Percentiles rank a stretch among this genome's conserved stretches.
These are phyloP conservation scores for Rhadina sibilatrix DNA, from an alignment of 2,113 vertebrate genomes.

Conservation along the genomic window DNA sequence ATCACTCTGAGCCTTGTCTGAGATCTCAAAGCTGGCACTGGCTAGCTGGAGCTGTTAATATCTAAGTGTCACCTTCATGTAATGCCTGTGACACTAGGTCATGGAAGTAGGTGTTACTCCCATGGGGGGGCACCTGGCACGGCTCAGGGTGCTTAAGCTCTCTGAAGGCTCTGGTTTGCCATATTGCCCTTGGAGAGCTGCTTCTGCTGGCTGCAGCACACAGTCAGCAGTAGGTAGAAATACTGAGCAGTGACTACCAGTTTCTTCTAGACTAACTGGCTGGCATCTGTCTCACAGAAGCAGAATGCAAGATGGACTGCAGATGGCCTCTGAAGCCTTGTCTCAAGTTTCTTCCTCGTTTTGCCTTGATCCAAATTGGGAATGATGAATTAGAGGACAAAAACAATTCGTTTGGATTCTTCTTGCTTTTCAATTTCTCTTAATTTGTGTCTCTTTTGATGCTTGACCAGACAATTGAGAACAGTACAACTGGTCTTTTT, in stretches of 20 bases:
- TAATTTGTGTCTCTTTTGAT: slow-evolving; percentile 63
- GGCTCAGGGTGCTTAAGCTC: background rate
- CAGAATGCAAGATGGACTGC: slow-evolving; percentile 45
- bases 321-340: slow-evolving; percentile 55
- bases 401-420: slow-evolving; percentile 14
- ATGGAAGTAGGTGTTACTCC: background rate
- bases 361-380: slow-evolving; percentile 49
- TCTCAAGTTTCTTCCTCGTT: slow-evolving; percentile 53
- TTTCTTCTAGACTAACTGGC: slow-evolving; percentile 25
- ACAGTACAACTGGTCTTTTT: slow-evolving; percentile 27
- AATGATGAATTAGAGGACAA: slow-evolving; percentile 54
- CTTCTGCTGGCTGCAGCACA: background rate
- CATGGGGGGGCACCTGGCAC: rapidly evolving
- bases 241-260: background rate
- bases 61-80: background rate
- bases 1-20: background rate
- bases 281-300: slow-evolving; percentile 58
- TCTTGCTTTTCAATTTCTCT: slow-evolving; percentile 51
- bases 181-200: background rate
- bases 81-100: background rate
- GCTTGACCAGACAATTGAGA: slow-evolving; percentile 51
- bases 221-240: background rate
- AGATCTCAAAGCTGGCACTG: background rate
- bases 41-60: background rate
- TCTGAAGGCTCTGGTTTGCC: background rate